Base-by-base conservation (phyloP, 2,888 invertebrate genomes). In the Eustalomyia histrio region DNA sequence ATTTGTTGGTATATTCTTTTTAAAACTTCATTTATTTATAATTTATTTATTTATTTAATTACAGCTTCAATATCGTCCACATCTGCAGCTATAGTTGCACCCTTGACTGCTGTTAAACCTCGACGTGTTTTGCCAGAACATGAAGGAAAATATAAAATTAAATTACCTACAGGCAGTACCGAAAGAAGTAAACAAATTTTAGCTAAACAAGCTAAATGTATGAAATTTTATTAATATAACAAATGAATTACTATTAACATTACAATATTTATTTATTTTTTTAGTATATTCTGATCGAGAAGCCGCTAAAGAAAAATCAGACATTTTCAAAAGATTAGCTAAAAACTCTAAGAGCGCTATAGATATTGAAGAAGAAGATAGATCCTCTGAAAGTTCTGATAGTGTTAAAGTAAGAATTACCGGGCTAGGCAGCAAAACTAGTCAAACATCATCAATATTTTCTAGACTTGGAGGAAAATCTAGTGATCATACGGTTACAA, bases 131-230 rank as follows among this genome's bases (percentile, higher is more conserved):
- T 91, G 39, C 92, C 92, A 0, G 92, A 92, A 83, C 92, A 92
- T 84, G 93, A 93, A 85, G 93, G 92, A 9, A 89, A 90, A 75
- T 93, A 92, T 85, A 92, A 92, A 85, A 91, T 93, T 1, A 92
- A 90, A 75, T 88, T 92, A 85, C 93, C 93, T 0, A 86, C 90
- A 6, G 92, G 92, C 0, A 91, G 90, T 8, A 92, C 92, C 1
- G 90, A 91, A 47, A 90, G 91, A 64, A 92, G 92, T 83, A 91
- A 91, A 83, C 90, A 92, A 83, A 91, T 92, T 47, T 79, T 91
- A 21, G 90, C 89, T 8, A 91, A 90, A 79, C 86, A 90, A 47
- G 90, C 90, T 8, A 85, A 87, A 79, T 83, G 90, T 90, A 86
- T 84, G 88, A 47, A 47, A 47, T 83, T 35, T 7, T 7, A 24